A percentile compares a stretch with the other conserved stretches of the same genome.
Conservation (phyloP, 1,140 invertebrate species). For the Eubasilissa regina region DNA sequence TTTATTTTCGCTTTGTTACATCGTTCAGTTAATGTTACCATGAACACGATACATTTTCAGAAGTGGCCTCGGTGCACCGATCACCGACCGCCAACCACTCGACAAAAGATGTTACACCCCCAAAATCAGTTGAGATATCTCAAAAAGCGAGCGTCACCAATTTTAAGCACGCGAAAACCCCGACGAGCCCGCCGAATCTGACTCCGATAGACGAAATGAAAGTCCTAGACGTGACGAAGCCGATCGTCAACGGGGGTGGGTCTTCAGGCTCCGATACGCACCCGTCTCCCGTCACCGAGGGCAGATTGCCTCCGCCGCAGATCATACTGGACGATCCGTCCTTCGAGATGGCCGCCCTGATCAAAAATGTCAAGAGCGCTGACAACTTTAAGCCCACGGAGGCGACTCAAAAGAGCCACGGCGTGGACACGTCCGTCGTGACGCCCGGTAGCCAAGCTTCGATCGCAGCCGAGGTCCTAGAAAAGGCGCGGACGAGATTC, state of each 20-base stretch:
- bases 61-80: slow-evolving; percentile 71
- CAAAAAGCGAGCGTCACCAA: slow-evolving; percentile 50
- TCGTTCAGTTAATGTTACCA: slow-evolving; percentile 29
- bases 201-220: slow-evolving; percentile 71
- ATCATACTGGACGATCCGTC: slow-evolving; percentile 65
- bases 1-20: slow-evolving; percentile 33
- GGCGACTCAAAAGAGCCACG: slow-evolving; percentile 69
- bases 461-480: slow-evolving; percentile 83
- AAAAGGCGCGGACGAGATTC: slow-evolving; percentile 86
- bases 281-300: slow-evolving; percentile 66
- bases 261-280: slow-evolving; percentile 61
- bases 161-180: slow-evolving; percentile 65
- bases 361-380: slow-evolving; percentile 63
- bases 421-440: slow-evolving; percentile 70
- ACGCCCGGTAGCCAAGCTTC: slow-evolving; percentile 62
- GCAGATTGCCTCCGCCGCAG: slow-evolving; percentile 35
- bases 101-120: slow-evolving; percentile 48
- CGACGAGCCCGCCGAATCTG: slow-evolving; percentile 69
- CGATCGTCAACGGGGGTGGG: slow-evolving; percentile 64
- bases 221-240: slow-evolving; percentile 69
- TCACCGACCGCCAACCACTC: slow-evolving; percentile 55
- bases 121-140: slow-evolving; percentile 56
- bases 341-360: slow-evolving; percentile 64
- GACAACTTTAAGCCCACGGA: slow-evolving; percentile 65
- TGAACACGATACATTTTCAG: slow-evolving; percentile 66